These are phyloP conservation scores for Pocillopora grandis DNA, from an alignment of 92 coral and sea anemone species.

Conservation along the genomic window DNA sequence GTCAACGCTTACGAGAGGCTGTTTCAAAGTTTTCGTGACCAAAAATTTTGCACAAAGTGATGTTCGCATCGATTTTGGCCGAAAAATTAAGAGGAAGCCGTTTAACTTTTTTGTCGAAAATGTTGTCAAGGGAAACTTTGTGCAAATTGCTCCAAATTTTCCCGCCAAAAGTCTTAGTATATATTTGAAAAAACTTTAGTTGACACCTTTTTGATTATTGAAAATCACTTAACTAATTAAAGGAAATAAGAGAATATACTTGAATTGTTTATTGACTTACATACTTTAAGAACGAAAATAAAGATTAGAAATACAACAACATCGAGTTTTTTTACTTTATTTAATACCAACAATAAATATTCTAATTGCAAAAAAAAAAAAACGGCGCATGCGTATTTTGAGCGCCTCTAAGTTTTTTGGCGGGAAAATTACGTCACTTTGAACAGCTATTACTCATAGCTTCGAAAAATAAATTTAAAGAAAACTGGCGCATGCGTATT, in stretches of 20 bases:
- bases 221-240: constrained; percentile 7
- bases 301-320: background rate
- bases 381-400: constrained; percentile 16
- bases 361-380: background rate
- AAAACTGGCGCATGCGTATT: constrained; percentile 8
- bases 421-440: background rate
- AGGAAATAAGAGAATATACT: background rate
- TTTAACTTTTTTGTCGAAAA: background rate
- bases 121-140: constrained; percentile 20
- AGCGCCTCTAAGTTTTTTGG: constrained; percentile 1
- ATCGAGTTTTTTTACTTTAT: background rate
- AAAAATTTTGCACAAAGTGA: background rate
- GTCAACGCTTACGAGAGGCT: background rate
- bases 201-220: background rate
- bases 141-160: constrained; percentile 1
- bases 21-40: too few relatives aligned
- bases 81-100: background rate
- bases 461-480: background rate
- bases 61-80: background rate
- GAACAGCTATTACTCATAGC: background rate
- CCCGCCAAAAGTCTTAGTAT: constrained; percentile 28
- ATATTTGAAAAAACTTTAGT: background rate
- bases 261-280: background rate
- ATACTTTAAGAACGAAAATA: too few relatives aligned
- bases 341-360: background rate